These are phyloP conservation scores for Nasonia oneida DNA, from an alignment of 2,888 invertebrate genomes.

Conservation along the genomic window DNA sequence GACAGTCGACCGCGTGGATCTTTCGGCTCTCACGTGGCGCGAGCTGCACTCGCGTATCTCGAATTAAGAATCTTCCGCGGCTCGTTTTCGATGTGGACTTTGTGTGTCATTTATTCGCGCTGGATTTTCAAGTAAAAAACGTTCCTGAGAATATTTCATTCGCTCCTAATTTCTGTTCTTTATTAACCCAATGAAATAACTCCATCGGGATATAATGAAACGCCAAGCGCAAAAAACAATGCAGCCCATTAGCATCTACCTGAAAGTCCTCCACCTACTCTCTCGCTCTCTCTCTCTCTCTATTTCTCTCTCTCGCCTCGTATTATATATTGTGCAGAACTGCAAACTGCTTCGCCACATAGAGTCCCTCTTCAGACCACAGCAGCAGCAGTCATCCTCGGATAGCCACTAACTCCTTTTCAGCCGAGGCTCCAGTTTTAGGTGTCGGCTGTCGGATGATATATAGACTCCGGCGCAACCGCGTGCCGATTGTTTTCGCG, in stretches of 20 bases:
- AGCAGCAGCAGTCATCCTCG: background rate
- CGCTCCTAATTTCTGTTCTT: no score
- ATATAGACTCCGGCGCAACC: constrained; percentile 54
- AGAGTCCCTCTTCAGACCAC: background rate
- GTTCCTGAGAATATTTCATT: no score
- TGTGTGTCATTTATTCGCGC: no score
- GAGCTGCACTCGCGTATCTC: constrained; percentile 52
- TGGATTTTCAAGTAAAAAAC: no score
- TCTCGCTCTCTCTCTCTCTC: background rate
- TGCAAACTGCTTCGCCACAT: background rate
- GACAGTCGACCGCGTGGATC: constrained; percentile 39
- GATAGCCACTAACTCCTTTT: constrained; percentile 49
- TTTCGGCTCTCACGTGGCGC: constrained; percentile 51
- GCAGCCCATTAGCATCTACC: constrained; percentile 15
- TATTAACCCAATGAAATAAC: background rate
- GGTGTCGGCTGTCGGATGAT: constrained; percentile 63
- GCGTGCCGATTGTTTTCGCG: constrained; percentile 57
- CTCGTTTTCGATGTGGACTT: background rate
- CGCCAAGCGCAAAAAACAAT: constrained; percentile 10
- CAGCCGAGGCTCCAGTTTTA: constrained; percentile 44
- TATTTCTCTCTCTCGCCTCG: background rate
- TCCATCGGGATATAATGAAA: background rate
- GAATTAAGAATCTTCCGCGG: constrained; percentile 2
- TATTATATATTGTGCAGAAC: background rate
- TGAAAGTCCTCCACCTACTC: constrained; percentile 5